A percentile compares a stretch with the other conserved stretches of the same genome.
These are phyloP conservation scores for Eurytoma californica DNA, from an alignment of 2,888 invertebrate genomes.

Conservation along the genomic window DNA sequence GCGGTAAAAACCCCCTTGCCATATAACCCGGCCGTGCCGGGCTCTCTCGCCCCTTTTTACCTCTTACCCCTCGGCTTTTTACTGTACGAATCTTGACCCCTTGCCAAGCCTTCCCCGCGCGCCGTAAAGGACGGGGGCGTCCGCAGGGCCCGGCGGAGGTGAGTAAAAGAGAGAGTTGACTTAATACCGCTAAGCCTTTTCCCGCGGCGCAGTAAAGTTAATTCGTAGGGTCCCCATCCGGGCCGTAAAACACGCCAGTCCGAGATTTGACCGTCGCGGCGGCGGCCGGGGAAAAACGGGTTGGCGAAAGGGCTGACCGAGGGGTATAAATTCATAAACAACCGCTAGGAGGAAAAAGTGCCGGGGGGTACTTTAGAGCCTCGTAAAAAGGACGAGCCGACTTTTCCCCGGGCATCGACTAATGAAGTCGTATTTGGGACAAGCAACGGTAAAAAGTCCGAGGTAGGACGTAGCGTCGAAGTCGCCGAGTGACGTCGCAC, in stretches of 20 bases:
- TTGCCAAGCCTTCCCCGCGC: slow-evolving; percentile 21
- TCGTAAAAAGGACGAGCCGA: neutral
- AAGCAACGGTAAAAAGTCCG: slow-evolving; percentile 42
- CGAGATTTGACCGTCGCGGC: slow-evolving; percentile 50
- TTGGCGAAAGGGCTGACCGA: slow-evolving; percentile 57
- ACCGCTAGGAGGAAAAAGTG: slow-evolving; percentile 61
- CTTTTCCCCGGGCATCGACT: slow-evolving; percentile 15
- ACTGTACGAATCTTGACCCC: slow-evolving; percentile 35
- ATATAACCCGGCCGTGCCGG: slow-evolving; percentile 21
- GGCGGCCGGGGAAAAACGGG: slow-evolving; percentile 48
- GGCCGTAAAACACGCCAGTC: slow-evolving; percentile 27
- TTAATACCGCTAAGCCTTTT: slow-evolving; percentile 71
- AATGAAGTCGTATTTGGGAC: slow-evolving; percentile 32
- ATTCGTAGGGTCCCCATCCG: slow-evolving; percentile 58
- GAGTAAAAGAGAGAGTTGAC: slow-evolving; percentile 66
- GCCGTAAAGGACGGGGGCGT: slow-evolving; percentile 48
- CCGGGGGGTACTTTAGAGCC: slow-evolving; percentile 34
- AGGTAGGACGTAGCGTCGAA: neutral
- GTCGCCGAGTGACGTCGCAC: neutral
- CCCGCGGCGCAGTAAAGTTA: slow-evolving; percentile 67
- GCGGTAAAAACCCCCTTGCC: slow-evolving; percentile 53
- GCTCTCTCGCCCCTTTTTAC: slow-evolving; percentile 1
- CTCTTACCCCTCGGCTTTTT: slow-evolving; percentile 13
- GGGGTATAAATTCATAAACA: slow-evolving; percentile 71
- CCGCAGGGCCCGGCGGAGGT: slow-evolving; percentile 36